These are phyloP conservation scores for Tenthredo scrophulariae DNA, from an alignment of 2,888 invertebrate genomes.

Conservation along the genomic window DNA sequence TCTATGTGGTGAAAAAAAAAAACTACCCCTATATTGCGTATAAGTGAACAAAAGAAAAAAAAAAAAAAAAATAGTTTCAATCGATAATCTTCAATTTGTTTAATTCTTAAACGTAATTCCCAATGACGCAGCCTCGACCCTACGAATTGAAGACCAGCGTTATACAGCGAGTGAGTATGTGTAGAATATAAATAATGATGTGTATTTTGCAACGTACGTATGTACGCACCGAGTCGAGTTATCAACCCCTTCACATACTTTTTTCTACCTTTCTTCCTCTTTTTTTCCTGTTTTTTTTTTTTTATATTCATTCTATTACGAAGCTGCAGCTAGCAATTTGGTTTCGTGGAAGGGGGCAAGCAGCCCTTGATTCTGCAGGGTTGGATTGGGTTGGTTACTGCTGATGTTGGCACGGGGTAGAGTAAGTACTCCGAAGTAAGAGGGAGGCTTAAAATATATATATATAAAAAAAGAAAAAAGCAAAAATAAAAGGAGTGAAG, in stretches of 20 bases:
- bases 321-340: constrained; percentile 20
- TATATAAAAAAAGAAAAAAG: not conserved
- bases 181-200: not conserved
- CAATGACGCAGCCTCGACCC: constrained; percentile 43
- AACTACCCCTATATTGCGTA: not conserved
- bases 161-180: constrained; percentile 40
- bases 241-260: not conserved
- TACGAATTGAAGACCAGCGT: constrained; percentile 49
- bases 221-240: not conserved
- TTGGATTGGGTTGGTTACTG: constrained; percentile 1
- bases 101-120: not conserved
- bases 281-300: not conserved
- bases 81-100: not conserved
- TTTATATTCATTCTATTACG: not conserved
- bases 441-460: not conserved
- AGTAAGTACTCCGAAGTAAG: not conserved
- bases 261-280: not conserved
- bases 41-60: not conserved
- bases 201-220: not conserved
- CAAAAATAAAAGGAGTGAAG: not conserved
- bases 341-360: not conserved
- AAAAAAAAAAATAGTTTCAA: not conserved
- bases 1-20: not conserved
- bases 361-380: constrained; percentile 1
- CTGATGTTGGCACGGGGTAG: not conserved